Evolutionary conservation across 2,888 invertebrate species (phyloP).

Genomic region (Luffia ferchaultella): DNA sequence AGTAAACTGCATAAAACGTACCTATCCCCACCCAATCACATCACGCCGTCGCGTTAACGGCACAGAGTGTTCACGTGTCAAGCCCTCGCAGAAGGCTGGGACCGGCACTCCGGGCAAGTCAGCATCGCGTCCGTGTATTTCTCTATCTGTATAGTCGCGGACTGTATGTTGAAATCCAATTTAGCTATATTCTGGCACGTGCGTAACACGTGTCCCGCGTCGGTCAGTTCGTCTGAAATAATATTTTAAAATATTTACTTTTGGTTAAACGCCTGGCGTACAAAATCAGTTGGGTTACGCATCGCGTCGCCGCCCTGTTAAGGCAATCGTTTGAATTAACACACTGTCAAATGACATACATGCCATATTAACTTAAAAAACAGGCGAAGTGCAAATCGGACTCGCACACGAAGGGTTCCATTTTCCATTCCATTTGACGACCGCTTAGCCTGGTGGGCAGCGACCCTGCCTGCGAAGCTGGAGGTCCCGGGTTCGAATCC

Average conservation of each 20-base stretch:
- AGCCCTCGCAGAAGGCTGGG: constrained; percentile 26
- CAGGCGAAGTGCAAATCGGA: too few species aligned
- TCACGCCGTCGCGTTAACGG: background rate
- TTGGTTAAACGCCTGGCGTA: too few species aligned
- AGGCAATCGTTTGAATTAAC: too few species aligned
- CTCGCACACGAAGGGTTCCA: too few species aligned
- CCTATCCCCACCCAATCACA: background rate
- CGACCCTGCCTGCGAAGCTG: too few species aligned
- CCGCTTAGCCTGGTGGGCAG: too few species aligned
- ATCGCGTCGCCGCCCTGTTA: too few species aligned
- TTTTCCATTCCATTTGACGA: too few species aligned
- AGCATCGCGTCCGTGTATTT: constrained; percentile 25
- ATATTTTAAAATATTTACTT: background rate
- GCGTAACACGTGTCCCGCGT: constrained; percentile 33
- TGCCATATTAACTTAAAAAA: too few species aligned
- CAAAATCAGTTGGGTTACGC: too few species aligned
- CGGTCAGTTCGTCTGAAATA: constrained; percentile 38
- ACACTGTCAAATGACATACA: too few species aligned
- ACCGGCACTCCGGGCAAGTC: constrained; percentile 28
- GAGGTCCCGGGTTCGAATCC: too few species aligned
- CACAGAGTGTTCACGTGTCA: constrained; percentile 14
- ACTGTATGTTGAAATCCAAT: constrained; percentile 25
- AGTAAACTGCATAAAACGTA: background rate
- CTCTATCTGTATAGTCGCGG: constrained; percentile 50
- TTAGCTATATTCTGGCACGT: constrained; percentile 39